phyloP scores from a whole-genome alignment of 2,888 invertebrate genomes.

The Ephialtes manifestator region DNA sequence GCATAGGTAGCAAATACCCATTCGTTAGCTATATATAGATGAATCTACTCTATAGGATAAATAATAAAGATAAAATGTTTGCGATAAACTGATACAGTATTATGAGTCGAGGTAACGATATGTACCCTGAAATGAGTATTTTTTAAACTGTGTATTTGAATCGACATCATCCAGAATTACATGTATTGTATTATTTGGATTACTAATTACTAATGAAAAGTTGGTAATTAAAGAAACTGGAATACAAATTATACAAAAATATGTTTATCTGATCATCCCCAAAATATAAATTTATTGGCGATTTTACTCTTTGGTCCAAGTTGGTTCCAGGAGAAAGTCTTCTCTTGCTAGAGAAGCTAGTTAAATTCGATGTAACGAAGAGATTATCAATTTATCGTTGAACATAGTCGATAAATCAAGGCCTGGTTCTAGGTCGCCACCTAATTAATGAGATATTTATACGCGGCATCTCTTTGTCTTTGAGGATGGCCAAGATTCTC shows the following conservation, averaged over 20 bases:
- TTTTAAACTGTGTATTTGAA: too few relatives aligned
- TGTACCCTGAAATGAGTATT: too few relatives aligned
- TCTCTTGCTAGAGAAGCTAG: too few relatives aligned
- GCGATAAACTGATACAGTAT: too few relatives aligned
- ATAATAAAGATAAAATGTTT: too few relatives aligned
- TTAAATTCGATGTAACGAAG: not conserved
- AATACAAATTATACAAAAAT: not conserved
- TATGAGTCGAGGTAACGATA: too few relatives aligned
- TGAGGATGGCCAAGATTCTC: not conserved
- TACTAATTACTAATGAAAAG: too few relatives aligned
- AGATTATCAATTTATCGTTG: slow-evolving; percentile 21
- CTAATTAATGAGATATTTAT: slow-evolving; percentile 34
- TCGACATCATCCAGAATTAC: too few relatives aligned
- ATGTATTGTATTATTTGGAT: too few relatives aligned
- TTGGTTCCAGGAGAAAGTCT: not conserved
- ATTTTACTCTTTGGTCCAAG: not conserved
- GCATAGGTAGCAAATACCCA: too few relatives aligned
- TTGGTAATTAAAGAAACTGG: not conserved
- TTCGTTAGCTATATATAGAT: too few relatives aligned
- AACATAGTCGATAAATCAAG: slow-evolving; percentile 9
- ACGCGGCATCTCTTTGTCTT: slow-evolving; percentile 27
- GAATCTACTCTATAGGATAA: too few relatives aligned
- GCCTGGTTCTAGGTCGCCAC: slow-evolving; percentile 5
- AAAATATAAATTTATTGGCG: not conserved
- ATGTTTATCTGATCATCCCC: not conserved